These are phyloP conservation scores for Eubasilissa splendida DNA, from an alignment of 2,888 invertebrate genomes.

Conservation along the genomic window DNA sequence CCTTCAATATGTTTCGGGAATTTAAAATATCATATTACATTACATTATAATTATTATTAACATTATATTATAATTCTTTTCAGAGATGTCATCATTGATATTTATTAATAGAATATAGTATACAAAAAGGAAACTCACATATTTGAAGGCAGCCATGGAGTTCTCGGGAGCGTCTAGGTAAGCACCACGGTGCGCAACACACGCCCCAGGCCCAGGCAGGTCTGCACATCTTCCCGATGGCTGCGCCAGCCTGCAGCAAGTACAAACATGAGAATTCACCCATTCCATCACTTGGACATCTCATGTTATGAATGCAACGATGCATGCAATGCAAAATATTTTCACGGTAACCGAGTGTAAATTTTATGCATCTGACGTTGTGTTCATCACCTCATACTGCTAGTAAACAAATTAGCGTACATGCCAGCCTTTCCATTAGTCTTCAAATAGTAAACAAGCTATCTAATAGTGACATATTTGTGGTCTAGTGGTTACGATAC, in stretches of 20 bases:
- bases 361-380: too few relatives aligned
- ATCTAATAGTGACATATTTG: too few relatives aligned
- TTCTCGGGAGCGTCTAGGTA: conserved; percentile 87
- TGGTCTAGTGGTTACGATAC: too few relatives aligned
- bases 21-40: too few relatives aligned
- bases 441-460: too few relatives aligned
- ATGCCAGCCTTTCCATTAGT: too few relatives aligned
- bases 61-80: neutral
- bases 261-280: neutral
- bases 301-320: neutral
- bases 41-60: too few relatives aligned
- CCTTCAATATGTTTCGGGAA: too few relatives aligned
- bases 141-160: conserved; percentile 80
- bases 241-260: neutral
- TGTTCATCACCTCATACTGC: too few relatives aligned
- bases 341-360: too few relatives aligned
- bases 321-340: neutral
- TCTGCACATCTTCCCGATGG: neutral
- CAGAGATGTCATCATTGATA: neutral
- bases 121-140: conserved; percentile 68
- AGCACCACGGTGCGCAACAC: conserved; percentile 84
- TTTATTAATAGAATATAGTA: too few relatives aligned
- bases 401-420: too few relatives aligned
- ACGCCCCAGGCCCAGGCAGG: conserved; percentile 59
- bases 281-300: neutral